Evolutionary conservation across 1,140 invertebrate genomes (phyloP), one percentile per base, ranked within the genome.

Genomic region (Aphelenchoides besseyi): DNA sequence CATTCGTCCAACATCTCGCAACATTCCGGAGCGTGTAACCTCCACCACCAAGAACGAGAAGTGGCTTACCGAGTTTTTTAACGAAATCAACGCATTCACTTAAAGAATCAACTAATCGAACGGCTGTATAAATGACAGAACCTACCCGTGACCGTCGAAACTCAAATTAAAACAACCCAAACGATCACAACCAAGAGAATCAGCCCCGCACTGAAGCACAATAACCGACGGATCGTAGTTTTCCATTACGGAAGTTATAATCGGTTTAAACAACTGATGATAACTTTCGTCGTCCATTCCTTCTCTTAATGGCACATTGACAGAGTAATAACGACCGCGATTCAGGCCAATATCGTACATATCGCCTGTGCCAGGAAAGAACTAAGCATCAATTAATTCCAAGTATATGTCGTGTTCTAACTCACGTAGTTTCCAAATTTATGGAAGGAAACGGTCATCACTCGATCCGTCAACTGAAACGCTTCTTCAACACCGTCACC

Each of bases 381-480:
- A 96, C 12, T 69, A 36, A 1, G 26, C 16, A n/a, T n/a, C 37
- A 41, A 8, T n/a, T 41, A 41, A 41, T n/a, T 8, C 37, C 5
- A 41, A 41, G 37, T 8, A 41, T 8, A 41, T 41, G 37, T 8
- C 37, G 5, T 41, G 5, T 8, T 8, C 5, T n/a, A n/a, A n/a
- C 37, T 8, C 5, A 8, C 5, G n/a, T 41, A 96, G 82, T 96
- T 95, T 3, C 95, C 96, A 86, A 97, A 98, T 86, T 97, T 97
- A 83, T 98, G 96, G 85, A 99, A 98, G 23, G 94, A 97, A 1
- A 98, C 95, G 0, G 96, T 98, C 96, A 98, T 99, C 0, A 98
- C 96, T 57, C 96, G 87, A 86, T 99, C 96, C 0, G 95, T 98
- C 0, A 97, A 87, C 84, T 98, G 98, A 87, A 99, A 99, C 0